Percentiles rank a stretch among this genome's conserved stretches.
Conservation (phyloP, 1,140 invertebrate species). For the Papilio dardanus region DNA sequence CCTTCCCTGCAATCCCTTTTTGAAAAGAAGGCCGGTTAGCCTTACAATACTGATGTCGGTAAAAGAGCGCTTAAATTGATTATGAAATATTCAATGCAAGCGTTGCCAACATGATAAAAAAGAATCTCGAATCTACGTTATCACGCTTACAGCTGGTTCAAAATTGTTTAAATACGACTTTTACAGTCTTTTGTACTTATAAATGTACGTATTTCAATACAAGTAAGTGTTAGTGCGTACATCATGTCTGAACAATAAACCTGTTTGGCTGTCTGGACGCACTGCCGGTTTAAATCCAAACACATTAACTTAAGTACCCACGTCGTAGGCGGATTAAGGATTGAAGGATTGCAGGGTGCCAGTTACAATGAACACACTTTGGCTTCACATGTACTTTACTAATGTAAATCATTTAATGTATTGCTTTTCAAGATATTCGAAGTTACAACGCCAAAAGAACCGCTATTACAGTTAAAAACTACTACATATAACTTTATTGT, state of each 20-base stretch:
- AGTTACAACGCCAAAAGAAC: background rate
- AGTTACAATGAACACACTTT: conserved; percentile 14
- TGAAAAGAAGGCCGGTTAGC: conserved; percentile 56
- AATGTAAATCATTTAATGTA: background rate
- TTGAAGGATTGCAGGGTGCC: conserved; percentile 22
- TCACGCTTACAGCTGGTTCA: too few species aligned
- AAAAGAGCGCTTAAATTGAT: conserved; percentile 19
- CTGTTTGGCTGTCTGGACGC: conserved; percentile 6
- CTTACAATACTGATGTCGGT: conserved; percentile 37
- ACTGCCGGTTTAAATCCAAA: conserved; percentile 22
- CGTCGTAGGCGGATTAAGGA: conserved; percentile 30
- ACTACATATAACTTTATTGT: too few species aligned
- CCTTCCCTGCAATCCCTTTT: conserved; percentile 60
- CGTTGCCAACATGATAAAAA: background rate
- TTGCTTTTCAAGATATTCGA: background rate
- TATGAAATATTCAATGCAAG: background rate
- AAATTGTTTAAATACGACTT: background rate
- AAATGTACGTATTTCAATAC: background rate
- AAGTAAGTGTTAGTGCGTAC: background rate
- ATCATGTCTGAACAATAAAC: conserved; percentile 12
- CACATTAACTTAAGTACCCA: conserved; percentile 13
- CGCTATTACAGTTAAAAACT: too few species aligned
- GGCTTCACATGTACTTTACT: conserved; percentile 30
- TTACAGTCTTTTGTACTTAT: background rate
- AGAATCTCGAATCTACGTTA: background rate